A percentile compares a stretch with the other conserved stretches of the same genome.
Evolutionary conservation across 1,140 invertebrate species (phyloP).

Genomic region (Cyclina sinensis): DNA sequence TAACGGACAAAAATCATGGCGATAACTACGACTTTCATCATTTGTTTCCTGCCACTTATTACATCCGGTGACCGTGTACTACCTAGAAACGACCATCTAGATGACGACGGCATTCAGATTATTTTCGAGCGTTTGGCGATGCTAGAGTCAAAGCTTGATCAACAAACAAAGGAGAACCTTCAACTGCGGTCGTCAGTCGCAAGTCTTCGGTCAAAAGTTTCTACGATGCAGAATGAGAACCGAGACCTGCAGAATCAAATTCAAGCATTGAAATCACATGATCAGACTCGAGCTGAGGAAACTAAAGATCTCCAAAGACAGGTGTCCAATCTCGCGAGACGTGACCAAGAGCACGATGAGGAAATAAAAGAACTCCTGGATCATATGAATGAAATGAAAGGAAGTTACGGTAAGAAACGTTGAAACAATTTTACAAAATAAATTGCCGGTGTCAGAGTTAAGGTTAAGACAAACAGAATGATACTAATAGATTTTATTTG

Average conservation of each 20-base stretch:
- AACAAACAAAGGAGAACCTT: neutral
- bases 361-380: neutral
- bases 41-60: too few relatives aligned
- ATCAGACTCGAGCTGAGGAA: neutral
- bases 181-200: neutral
- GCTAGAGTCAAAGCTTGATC: neutral
- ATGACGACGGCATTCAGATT: neutral
- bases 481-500: too few relatives aligned
- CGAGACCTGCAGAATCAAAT: neutral
- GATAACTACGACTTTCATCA: too few relatives aligned
- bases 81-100: neutral
- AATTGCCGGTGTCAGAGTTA: too few relatives aligned
- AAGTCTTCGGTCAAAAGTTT: neutral
- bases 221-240: neutral
- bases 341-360: neutral
- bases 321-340: neutral
- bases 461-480: too few relatives aligned
- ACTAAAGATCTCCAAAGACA: neutral
- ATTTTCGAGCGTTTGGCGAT: neutral
- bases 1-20: too few relatives aligned
- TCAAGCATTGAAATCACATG: neutral
- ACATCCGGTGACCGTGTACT: neutral
- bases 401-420: too few relatives aligned
- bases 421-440: too few relatives aligned
- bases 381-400: too few relatives aligned